Evolutionary conservation across 2,888 invertebrate genomes (phyloP), one percentile per base, ranked within the genome.

Genomic region (Brassicogethes aeneus): DNA sequence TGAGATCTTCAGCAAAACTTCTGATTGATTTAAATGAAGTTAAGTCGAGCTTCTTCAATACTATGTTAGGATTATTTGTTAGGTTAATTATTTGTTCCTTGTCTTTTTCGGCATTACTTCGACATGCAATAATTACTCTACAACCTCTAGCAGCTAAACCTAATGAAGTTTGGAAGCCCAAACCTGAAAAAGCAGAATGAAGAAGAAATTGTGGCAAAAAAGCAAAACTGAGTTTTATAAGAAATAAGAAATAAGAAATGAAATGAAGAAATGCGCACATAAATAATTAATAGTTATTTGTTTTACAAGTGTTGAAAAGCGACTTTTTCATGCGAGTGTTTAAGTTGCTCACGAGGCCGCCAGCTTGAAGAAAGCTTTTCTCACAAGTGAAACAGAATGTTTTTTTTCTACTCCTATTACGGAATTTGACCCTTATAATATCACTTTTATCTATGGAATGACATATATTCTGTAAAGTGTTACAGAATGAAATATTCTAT

Each of bases 1-100:
- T 70, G 17, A 82, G 68, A 15, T 74, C 71, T 3, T 73, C 68
- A 0, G 78, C 79, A 57, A 85, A 84, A 14, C 65, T 61, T 36
- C 79, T 65, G 1, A 78, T 68, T 0, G 76, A 76, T 1, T 57
- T 51, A 5, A 77, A 59, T 0, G 73, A 75, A 1, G 70, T 65
- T 32, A 78, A 57, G 47, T 78, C 74, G 15, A 77, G 49, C 23
- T 71, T 58, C 43, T 70, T 68, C 2, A 57, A 54, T 2, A 55
- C 47, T 7, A 67, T 52, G 33, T 68, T 62, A 1, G 47, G 39
- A 41, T 63, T 63, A 2, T 55, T 54, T 2, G 63, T 61, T 39
- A 45, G 38, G n/a, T 43, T 41, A 7, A 60, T 49, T 3, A 65
- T 55, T 13, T 58, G 52, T 1, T 43, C 48, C 47, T 52, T 42